These are phyloP conservation scores for Oceanodroma tethys DNA, from an alignment of 2,113 vertebrate species.

Conservation along the genomic window DNA sequence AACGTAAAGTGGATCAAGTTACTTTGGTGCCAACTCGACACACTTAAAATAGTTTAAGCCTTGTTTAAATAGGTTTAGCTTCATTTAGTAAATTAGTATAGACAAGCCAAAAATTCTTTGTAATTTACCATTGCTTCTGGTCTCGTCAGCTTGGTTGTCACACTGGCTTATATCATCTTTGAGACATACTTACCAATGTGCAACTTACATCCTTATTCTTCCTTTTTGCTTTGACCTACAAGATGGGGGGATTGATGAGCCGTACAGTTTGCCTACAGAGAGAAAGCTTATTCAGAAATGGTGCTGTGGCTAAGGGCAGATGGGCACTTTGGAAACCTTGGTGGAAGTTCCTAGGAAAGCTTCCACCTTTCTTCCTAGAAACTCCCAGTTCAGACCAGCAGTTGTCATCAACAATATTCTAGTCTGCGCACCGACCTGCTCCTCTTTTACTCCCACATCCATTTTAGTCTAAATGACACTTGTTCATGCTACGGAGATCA, in stretches of 20 bases:
- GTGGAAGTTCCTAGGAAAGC: background rate
- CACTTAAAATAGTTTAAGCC: conserved; percentile 30
- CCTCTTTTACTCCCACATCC: background rate
- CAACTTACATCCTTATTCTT: background rate
- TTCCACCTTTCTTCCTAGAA: background rate
- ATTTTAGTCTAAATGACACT: background rate
- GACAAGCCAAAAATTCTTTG: conserved; percentile 40
- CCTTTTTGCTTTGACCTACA: background rate
- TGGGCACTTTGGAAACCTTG: background rate
- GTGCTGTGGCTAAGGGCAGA: background rate
- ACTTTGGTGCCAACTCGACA: conserved; percentile 20
- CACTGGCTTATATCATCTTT: background rate
- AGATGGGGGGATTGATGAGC: background rate
- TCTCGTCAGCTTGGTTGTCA: background rate
- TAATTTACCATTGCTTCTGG: conserved; percentile 14
- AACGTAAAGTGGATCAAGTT: conserved; percentile 41
- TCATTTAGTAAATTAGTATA: conserved; percentile 56
- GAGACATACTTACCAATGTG: background rate
- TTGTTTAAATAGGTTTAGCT: conserved; percentile 40
- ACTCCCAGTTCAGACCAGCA: background rate
- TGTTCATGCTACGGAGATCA: background rate
- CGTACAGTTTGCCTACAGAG: background rate
- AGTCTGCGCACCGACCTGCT: background rate
- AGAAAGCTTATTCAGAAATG: background rate
- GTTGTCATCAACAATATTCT: background rate